A percentile compares a stretch with the other conserved stretches of the same genome.
Evolutionary conservation across 2,113 vertebrate genomes (phyloP).

Genomic region (Entosphenus tridentatus): DNA sequence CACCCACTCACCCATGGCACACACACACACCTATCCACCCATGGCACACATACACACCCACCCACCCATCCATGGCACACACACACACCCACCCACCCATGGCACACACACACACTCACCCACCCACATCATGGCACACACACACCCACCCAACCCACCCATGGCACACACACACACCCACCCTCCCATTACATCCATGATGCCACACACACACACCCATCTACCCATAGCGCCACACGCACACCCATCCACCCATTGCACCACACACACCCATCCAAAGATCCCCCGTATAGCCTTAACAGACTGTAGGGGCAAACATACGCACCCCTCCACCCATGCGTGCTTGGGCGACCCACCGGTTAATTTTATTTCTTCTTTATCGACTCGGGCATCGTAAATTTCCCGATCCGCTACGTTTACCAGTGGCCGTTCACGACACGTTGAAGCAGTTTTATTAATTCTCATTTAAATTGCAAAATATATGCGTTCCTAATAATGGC

Average conservation of each 20-base stretch:
- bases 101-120: not conserved
- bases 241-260: not conserved
- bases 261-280: not conserved
- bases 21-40: not conserved
- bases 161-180: not conserved
- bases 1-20: not conserved
- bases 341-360: no score
- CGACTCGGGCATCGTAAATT: no score
- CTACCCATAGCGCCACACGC: not conserved
- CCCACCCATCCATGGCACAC: not conserved
- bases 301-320: no score
- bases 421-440: no score
- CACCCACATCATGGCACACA: not conserved
- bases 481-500: no score
- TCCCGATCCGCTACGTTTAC: no score
- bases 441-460: no score
- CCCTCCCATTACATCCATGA: not conserved
- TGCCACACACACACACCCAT: not conserved
- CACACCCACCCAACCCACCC: not conserved
- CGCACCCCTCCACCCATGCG: no score
- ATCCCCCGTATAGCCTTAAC: no score
- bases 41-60: not conserved
- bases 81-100: not conserved
- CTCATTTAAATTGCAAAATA: no score
- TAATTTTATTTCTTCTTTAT: no score